phyloP scores from a whole-genome alignment of 2,113 vertebrate species.

The Narcine bancroftii region DNA sequence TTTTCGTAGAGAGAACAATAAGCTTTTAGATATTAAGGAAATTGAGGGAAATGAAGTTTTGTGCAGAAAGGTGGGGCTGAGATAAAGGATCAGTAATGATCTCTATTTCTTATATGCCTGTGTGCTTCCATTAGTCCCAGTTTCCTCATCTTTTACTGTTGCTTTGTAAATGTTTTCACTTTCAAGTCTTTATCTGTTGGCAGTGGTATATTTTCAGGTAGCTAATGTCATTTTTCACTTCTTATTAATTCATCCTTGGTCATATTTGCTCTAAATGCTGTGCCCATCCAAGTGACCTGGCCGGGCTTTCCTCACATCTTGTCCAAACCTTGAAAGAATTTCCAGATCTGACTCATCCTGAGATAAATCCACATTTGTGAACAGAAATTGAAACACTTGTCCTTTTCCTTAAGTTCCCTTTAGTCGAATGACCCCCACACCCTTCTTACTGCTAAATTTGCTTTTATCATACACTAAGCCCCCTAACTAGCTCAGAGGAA shows the following conservation, averaged over 20 bases:
- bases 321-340: not conserved
- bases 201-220: not conserved
- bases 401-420: not conserved
- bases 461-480: not conserved
- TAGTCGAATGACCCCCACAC: not conserved
- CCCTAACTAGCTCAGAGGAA: not conserved
- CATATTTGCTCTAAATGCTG: not conserved
- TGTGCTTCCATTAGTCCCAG: not conserved
- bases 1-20: too few species aligned
- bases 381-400: not conserved
- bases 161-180: slow-evolving; percentile 3
- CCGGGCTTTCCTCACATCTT: not conserved
- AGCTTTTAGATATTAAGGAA: too few species aligned
- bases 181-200: not conserved
- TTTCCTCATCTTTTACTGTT: not conserved
- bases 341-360: not conserved
- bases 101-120: not conserved
- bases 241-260: not conserved
- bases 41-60: too few species aligned
- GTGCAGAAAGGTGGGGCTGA: too few species aligned
- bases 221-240: not conserved
- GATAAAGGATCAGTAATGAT: too few species aligned
- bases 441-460: not conserved
- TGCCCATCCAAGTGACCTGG: not conserved
- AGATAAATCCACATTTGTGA: not conserved